Conservation (phyloP, 2,888 invertebrate species). For the Tachystola acroxantha region DNA sequence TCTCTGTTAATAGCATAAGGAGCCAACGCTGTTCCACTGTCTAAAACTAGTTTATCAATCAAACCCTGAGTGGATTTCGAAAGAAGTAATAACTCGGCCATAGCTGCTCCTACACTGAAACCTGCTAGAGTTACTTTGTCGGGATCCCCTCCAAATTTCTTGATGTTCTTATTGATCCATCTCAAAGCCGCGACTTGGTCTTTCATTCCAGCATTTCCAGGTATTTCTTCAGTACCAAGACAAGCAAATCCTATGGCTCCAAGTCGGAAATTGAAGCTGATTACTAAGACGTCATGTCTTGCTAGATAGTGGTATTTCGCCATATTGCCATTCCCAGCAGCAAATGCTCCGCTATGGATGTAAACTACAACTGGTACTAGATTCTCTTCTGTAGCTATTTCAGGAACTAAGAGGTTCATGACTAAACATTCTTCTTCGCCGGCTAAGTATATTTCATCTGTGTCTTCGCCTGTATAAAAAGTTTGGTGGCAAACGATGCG, state of each 20-base stretch:
- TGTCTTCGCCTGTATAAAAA: constrained; percentile 38
- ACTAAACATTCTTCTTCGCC: constrained; percentile 57
- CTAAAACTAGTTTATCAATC: constrained; percentile 55
- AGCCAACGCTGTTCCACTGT: constrained; percentile 60
- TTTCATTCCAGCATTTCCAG: constrained; percentile 91
- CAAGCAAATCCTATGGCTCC: constrained; percentile 85
- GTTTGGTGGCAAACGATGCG: constrained; percentile 48
- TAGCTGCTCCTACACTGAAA: constrained; percentile 86
- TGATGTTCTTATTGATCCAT: constrained; percentile 87
- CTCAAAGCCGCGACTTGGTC: constrained; percentile 89
- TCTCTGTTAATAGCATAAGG: constrained; percentile 59
- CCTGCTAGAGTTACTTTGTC: constrained; percentile 88
- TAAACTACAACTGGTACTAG: constrained; percentile 58
- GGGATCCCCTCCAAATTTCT: constrained; percentile 88
- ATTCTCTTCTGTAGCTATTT: constrained; percentile 43
- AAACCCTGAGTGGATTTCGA: constrained; percentile 51
- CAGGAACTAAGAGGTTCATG: constrained; percentile 50
- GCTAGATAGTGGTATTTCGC: constrained; percentile 79
- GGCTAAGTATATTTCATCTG: constrained; percentile 35
- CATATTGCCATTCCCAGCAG: constrained; percentile 59
- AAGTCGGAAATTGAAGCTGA: constrained; percentile 83
- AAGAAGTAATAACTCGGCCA: constrained; percentile 56
- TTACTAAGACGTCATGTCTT: constrained; percentile 81
- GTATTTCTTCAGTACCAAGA: constrained; percentile 77
- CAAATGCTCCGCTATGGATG: constrained; percentile 62